Percentiles rank a stretch among this genome's conserved stretches.
These are phyloP conservation scores for Ceraclea dissimilis DNA, from an alignment of 2,888 invertebrate genomes.

Conservation along the genomic window DNA sequence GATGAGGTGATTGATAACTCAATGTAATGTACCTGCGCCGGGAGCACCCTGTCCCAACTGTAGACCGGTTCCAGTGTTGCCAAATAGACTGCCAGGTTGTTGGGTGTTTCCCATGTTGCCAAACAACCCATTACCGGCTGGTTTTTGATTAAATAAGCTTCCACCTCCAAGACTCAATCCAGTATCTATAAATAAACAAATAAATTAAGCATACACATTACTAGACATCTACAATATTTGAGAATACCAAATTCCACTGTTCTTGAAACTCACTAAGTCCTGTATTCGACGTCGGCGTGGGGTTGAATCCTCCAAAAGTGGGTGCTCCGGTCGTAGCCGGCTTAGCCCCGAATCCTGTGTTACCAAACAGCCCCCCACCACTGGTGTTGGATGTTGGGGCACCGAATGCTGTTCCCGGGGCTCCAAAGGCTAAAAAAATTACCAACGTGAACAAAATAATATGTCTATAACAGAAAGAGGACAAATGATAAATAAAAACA, in stretches of 20 bases:
- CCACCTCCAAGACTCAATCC: slow-evolving; percentile 35
- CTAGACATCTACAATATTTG: too few species aligned
- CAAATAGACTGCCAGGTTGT: slow-evolving; percentile 49
- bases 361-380: slow-evolving; percentile 35
- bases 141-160: slow-evolving; percentile 34
- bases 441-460: too few species aligned
- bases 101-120: slow-evolving; percentile 37
- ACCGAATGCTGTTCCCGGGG: slow-evolving; percentile 44
- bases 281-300: slow-evolving; percentile 37
- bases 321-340: slow-evolving; percentile 37
- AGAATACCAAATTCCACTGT: too few species aligned
- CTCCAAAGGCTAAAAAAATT: slow-evolving; percentile 25
- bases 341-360: slow-evolving; percentile 45
- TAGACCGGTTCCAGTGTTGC: slow-evolving; percentile 35
- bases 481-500: too few species aligned
- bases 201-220: too few species aligned
- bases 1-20: too few species aligned
- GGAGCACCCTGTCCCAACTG: slow-evolving; percentile 1
- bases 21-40: slow-evolving; percentile 6
- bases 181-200: slow-evolving; percentile 29
- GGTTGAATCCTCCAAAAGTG: slow-evolving; percentile 50
- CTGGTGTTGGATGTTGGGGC: slow-evolving; percentile 29
- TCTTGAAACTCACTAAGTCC: slow-evolving; percentile 38
- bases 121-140: slow-evolving; percentile 40
- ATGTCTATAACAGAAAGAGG: too few species aligned